Evolutionary conservation across 2,797 vertebrate species (phyloP).

Genomic region (Diplodus puntazzo): DNA sequence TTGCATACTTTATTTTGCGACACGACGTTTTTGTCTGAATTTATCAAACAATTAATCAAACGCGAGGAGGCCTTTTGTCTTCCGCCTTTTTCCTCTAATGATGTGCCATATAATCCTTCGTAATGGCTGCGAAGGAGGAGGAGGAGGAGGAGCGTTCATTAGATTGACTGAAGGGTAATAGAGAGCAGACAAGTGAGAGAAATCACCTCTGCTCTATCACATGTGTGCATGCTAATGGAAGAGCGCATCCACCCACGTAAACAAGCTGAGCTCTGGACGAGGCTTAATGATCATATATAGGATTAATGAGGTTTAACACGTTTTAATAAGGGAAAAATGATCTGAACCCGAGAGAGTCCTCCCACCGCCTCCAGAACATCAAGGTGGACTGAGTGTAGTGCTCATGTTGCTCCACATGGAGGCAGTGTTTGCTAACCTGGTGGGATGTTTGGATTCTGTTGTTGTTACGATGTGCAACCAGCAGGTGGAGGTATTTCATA

Average conservation of each 20-base stretch:
- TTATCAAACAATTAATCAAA: constrained; percentile 55
- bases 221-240: constrained; percentile 53
- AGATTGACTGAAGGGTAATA: constrained; percentile 64
- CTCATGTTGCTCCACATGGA: constrained; percentile 46
- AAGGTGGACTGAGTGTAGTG: constrained; percentile 22
- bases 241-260: constrained; percentile 29
- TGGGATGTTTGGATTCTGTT: accelerated
- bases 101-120: constrained; percentile 56
- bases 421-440: constrained; percentile 52
- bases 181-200: constrained; percentile 55
- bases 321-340: constrained; percentile 65
- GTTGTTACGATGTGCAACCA: constrained; percentile 26
- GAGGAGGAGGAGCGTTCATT: constrained; percentile 69
- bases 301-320: constrained; percentile 77
- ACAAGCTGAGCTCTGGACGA: constrained; percentile 55
- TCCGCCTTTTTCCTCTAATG: constrained; percentile 54
- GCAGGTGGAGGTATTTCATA: constrained; percentile 41
- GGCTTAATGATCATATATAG: constrained; percentile 69
- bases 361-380: background rate
- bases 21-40: constrained; percentile 29
- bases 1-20: background rate
- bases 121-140: constrained; percentile 52
- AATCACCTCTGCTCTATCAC: constrained; percentile 42
- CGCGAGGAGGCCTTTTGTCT: constrained; percentile 41
- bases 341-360: constrained; percentile 30